Evolutionary conservation across 2,888 invertebrate genomes (phyloP).

Genomic region (Adelphocoris suturalis): DNA sequence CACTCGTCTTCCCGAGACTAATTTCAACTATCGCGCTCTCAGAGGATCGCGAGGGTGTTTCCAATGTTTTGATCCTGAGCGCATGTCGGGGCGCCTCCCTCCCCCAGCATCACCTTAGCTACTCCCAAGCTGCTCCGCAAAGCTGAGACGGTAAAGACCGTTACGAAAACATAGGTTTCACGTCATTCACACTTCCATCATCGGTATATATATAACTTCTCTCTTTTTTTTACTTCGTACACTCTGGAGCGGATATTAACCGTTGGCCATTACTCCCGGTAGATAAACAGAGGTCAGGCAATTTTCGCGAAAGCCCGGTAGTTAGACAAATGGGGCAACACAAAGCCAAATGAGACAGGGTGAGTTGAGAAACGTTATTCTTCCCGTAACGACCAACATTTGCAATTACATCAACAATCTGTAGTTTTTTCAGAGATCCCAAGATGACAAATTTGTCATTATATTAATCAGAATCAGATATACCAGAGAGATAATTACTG

Average conservation of each 20-base stretch:
- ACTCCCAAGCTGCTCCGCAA: not conserved
- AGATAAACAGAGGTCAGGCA: not conserved
- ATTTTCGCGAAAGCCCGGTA: not conserved
- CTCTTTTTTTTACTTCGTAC: not conserved
- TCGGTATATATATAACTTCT: slow-evolving; percentile 23
- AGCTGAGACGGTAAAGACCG: not conserved
- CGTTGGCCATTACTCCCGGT: not conserved
- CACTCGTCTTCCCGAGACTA: not conserved
- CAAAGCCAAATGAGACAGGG: not conserved
- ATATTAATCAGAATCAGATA: too few relatives aligned
- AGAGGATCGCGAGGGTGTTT: slow-evolving; percentile 13
- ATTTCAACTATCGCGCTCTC: not conserved
- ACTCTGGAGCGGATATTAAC: not conserved
- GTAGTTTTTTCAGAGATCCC: too few relatives aligned
- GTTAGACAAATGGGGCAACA: not conserved
- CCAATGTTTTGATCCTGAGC: slow-evolving; percentile 45
- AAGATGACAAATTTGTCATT: too few relatives aligned
- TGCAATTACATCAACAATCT: too few relatives aligned
- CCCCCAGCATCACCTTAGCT: too few relatives aligned
- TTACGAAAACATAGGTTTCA: slow-evolving; percentile 21
- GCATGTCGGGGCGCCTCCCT: slow-evolving; percentile 9
- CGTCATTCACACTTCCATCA: slow-evolving; percentile 46
- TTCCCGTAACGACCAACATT: too few relatives aligned
- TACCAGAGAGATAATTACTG: too few relatives aligned
- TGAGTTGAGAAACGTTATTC: too few relatives aligned